Evolutionary conservation across 2,888 invertebrate species (phyloP), one percentile per base, ranked within the genome.

Genomic region (Selenia dentaria): DNA sequence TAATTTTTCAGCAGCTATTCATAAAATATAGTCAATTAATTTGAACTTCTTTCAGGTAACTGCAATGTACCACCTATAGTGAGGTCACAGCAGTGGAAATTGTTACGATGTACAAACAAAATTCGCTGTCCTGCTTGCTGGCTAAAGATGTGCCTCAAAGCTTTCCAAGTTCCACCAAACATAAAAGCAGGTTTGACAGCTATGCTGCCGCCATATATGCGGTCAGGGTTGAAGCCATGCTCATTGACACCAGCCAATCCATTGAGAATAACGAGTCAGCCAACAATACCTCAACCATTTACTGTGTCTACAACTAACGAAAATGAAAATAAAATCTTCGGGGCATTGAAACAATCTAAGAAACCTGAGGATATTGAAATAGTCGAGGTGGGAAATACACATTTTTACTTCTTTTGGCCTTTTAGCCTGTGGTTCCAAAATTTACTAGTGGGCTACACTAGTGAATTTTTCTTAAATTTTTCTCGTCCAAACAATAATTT

Each of bases 61-160:
- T 96, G 96, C 72, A 92, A 93, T 67, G 94, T 96, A 31, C 93
- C 94, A 35, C 94, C 95, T 26, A 92, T 94, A 50, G 92, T 94
- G 1, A 92, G 95, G 59, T 94, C 94, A 56, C 94, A 94, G 65
- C 93, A 94, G 62, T 94, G 94, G 93, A 94, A 94, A 67, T 78
- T 94, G 59, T 87, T 93, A 46, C 85, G 92, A 57, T 94, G 94
- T 74, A 93, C 94, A 18, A 94, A 94, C 70, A 94, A 94, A 70
- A 92, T 94, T 26, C 91, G 96, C 24, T 97, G 97, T 81, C 94
- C 95, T 38, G 96, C 96, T 9, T 97, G 97, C 78, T 97, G 97
- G 96, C 91, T 97, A 6, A 95, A 95, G 81, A 93, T 96, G 92
- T 97, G 97, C 75, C 85, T 97, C 29, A 93, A 94, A 67, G 93